phyloP scores from a whole-genome alignment of 2,888 invertebrate genomes.

The Chrysolina oricalcia region DNA sequence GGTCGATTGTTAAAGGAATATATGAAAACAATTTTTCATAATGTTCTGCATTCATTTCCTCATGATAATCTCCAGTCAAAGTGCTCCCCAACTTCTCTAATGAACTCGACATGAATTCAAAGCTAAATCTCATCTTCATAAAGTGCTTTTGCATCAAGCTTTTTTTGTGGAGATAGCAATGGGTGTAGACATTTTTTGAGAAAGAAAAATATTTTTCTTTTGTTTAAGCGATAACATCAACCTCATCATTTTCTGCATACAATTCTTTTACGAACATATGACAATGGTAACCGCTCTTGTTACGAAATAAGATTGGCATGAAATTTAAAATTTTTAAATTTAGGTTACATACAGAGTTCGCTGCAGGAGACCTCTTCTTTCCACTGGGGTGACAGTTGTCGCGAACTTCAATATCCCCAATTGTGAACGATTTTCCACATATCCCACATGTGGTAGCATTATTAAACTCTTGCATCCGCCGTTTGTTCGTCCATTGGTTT shows the following conservation, averaged over 20 bases:
- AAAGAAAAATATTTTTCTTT: slow-evolving; percentile 1
- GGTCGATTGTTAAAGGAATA: too few relatives aligned
- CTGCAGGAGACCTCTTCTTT: background rate
- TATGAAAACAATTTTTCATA: too few relatives aligned
- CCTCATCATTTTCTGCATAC: background rate
- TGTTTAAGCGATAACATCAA: background rate
- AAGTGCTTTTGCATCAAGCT: background rate
- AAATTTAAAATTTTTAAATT: slow-evolving; percentile 30
- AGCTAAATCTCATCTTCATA: background rate
- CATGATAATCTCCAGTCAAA: slow-evolving; percentile 55
- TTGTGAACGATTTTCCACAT: too few relatives aligned
- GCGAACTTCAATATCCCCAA: background rate
- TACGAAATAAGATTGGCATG: slow-evolving; percentile 24
- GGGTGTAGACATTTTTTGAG: background rate
- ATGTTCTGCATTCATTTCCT: too few relatives aligned
- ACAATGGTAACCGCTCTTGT: slow-evolving; percentile 32
- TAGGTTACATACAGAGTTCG: slow-evolving; percentile 2
- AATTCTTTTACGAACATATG: slow-evolving; percentile 30
- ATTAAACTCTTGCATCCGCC: too few relatives aligned
- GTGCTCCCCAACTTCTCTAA: background rate
- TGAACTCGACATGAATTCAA: background rate
- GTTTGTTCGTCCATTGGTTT: too few relatives aligned
- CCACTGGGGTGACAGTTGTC: background rate
- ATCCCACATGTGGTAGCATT: too few relatives aligned
- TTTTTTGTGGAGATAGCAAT: background rate